Base-by-base conservation (phyloP, 2,797 vertebrate species). In the Pseudopleuronectes americanus region DNA sequence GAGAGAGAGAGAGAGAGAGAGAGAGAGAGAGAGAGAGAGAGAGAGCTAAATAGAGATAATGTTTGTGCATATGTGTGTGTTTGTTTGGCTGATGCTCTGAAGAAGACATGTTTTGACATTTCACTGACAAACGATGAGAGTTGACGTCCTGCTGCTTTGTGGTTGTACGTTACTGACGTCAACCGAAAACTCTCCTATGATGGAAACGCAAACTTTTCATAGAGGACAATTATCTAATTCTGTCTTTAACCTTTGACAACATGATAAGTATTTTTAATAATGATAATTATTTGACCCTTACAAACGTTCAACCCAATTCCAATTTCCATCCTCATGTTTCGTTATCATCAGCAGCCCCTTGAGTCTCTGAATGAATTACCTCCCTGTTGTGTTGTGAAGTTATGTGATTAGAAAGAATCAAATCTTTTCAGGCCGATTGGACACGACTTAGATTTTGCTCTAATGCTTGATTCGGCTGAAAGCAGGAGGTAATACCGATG, bases 101-200 rank as follows among this genome's bases (percentile, higher is more conserved):
- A 49, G 21, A 4, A 6, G 6, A 52, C 23, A 24, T 16, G n/a
- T 66, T 68, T 66, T 66, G 59, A 73, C 66, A 74, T 71, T 76
- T 84, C 28, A 14, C 53, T 28, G 51, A 78, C 48, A 54, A 63
- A 66, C 51, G 38, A 66, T 71, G 73, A 77, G 38, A 63, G 47
- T 31, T 48, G 66, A 60, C 14, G 17, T 4, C 38, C 9, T 57
- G 21, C 61, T 48, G 17, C 33, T 60, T 36, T 59, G 31, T 21
- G 52, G 47, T 23, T 38, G 55, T 3, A 38, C 16, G 52, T 71
- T 57, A 52, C 10, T 13, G 43, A 41, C 9, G 59, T 60, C 67
- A 63, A 57, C 71, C 47, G 4, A 51, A 71, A 53, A 43, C 28
- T 55, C 21, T 23, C 3, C 10, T 16, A n/a, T 64, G 9, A 23